Base-by-base conservation (phyloP, 2,113 vertebrate species). In the Acrocephalus kingi region DNA sequence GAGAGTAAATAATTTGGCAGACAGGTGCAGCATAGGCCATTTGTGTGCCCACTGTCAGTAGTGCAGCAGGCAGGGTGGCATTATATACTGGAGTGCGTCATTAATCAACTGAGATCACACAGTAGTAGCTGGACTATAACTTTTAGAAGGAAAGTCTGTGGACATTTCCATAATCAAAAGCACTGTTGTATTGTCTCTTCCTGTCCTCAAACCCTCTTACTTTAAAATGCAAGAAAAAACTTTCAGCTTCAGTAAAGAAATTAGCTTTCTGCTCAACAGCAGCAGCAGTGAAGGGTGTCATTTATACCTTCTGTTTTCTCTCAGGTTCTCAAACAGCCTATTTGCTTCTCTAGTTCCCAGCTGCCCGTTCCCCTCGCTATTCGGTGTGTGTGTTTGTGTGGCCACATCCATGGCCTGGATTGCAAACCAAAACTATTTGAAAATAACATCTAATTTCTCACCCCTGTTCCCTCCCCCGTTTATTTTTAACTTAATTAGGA, bases 381-480 rank as follows among this genome's bases (percentile, higher is more conserved):
- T 56, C 22, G 69, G 5, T 9, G 1, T 22, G 8, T 66, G 8
- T 69, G 6, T 83, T 54, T 78, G 7, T 62, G 46, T 64, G 41
- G 73, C 54, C 0, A 0, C 62, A 79, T 68, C 25, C 10, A 20
- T 54, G 45, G 56, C 58, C 61, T 76, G 41, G 37, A 31, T 80
- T 56, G 54, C 68, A 66, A 73, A 61, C 67, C 54, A 76, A 43
- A 83, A 78, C 10, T 68, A 10, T 64, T 51, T 41, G 58, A 73
- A 79, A 82, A 72, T 78, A 20, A 15, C 14, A 3, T 41, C 4
- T 46, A 11, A 41, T 79, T 85, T 79, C 41, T 63, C 23, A n/a
- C 4, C 10, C 17, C 6, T 62, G 3, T 41, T n/a, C 12, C 10
- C 16, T 18, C 23, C 2, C 3, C 3, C 0, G 0, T 61, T 73